These are phyloP conservation scores for Tangara arthus DNA, from an alignment of 2,797 vertebrate species.

Conservation along the genomic window DNA sequence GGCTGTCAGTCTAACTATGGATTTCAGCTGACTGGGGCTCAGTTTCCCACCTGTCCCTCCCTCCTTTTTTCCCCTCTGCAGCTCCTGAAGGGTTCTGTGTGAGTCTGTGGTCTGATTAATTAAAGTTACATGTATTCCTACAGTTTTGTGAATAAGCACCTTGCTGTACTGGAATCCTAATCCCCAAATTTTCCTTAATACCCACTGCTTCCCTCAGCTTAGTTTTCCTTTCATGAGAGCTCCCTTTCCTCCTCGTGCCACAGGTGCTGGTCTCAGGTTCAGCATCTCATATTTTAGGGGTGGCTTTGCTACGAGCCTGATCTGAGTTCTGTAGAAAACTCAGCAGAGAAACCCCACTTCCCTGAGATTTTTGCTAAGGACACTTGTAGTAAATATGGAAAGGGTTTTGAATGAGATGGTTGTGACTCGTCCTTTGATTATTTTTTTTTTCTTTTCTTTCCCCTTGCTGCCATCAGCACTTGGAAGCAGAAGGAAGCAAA, in stretches of 20 bases:
- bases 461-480: neutral
- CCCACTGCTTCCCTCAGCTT: neutral
- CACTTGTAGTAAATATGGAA: neutral
- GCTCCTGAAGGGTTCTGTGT: neutral
- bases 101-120: neutral
- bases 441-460: neutral
- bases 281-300: neutral
- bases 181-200: neutral
- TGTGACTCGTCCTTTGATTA: neutral
- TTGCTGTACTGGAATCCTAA: neutral
- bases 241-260: rapidly evolving
- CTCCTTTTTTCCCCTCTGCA: neutral
- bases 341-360: neutral
- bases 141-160: neutral
- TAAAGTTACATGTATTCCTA: neutral
- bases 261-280: neutral
- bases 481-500: slow-evolving; percentile 49
- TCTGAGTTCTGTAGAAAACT: neutral
- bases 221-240: neutral
- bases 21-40: neutral
- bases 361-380: neutral
- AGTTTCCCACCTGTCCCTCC: neutral
- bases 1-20: neutral
- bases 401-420: neutral
- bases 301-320: neutral